Conservation (phyloP, 2,888 invertebrate genomes). For the Mantis religiosa region DNA sequence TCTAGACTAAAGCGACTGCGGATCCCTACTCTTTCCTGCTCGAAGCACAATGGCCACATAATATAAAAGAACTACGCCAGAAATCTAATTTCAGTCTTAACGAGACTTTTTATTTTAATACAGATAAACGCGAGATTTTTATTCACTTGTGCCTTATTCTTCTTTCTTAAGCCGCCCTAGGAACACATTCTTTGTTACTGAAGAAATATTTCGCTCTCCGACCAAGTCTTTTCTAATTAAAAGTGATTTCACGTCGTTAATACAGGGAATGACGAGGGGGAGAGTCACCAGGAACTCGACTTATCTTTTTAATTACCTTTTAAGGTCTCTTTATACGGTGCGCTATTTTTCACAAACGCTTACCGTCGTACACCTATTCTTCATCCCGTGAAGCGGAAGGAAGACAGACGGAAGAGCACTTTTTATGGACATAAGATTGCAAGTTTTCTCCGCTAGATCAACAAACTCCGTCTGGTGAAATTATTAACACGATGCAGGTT, state of each 20-base stretch:
- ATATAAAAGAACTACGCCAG: not conserved
- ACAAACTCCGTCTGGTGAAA: not conserved
- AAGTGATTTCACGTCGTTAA: constrained; percentile 21
- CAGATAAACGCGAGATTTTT: not conserved
- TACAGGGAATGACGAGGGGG: not conserved
- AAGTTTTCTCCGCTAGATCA: not conserved
- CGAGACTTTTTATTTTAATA: not conserved
- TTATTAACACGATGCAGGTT: not conserved
- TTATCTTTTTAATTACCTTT: constrained; percentile 19
- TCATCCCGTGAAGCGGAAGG: not conserved
- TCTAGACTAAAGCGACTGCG: not conserved
- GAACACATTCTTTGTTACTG: not conserved
- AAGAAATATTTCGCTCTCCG: not conserved
- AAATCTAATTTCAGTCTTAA: not conserved
- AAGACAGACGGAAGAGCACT: not conserved
- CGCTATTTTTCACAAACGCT: constrained; percentile 10
- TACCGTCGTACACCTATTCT: not conserved
- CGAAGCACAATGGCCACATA: not conserved
- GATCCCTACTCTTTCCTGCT: not conserved
- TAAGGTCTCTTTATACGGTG: constrained; percentile 7
- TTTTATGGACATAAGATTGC: not conserved
- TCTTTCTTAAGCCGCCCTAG: not conserved
- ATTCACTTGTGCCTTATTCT: not conserved
- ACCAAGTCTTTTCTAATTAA: constrained; percentile 11
- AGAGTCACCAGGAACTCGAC: not conserved